Evolutionary conservation across 2,888 invertebrate genomes (phyloP), one percentile per base, ranked within the genome.

Genomic region (Diaprepes abbreviatus): DNA sequence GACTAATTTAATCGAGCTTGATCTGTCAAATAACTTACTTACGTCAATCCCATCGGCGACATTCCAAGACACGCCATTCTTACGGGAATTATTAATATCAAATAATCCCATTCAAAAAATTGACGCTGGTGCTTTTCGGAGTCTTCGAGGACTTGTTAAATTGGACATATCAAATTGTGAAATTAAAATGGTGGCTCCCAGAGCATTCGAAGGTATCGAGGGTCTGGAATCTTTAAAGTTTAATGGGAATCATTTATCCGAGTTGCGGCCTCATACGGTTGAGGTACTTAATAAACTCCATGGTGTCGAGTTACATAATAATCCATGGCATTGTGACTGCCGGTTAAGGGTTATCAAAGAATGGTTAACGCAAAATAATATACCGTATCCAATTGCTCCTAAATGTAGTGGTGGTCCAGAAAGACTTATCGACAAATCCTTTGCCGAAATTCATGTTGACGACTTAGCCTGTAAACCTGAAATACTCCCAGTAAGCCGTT

Each of bases 271-370:
- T 10, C 89, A 88, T 74, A 93, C 93, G 0, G 90, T 94, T 73
- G 92, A 92, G 81, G 90, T 90, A 57, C 81, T 93, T 66, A 90
- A 89, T 75, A 90, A 91, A 66, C 86, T 95, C 55, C 91, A 93
- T 81, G 92, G 92, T 40, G 91, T 95, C 71, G 93, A 94, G 80
- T 85, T 95, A 74, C 93, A 95, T 74, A 93, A 93, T 74, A 95
- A 95, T 83, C 94, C 93, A 0, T 95, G 95, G 95, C 89, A 91
- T 71, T 96, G 95, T 81, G 95, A 95, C 80, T 96, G 95, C 79
- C 90, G 93, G 19, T 83, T 95, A 67, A 87, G 95, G 55, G 91
- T 92, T 68, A 89, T 94, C 68, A 93, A 94, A 81, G 87, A 92
- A 77, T 95, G 95, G 95, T 85, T 95, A 73, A 89, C 90, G 57